Base-by-base conservation (phyloP, 2,797 vertebrate species). In the Dermochelys coriacea region DNA sequence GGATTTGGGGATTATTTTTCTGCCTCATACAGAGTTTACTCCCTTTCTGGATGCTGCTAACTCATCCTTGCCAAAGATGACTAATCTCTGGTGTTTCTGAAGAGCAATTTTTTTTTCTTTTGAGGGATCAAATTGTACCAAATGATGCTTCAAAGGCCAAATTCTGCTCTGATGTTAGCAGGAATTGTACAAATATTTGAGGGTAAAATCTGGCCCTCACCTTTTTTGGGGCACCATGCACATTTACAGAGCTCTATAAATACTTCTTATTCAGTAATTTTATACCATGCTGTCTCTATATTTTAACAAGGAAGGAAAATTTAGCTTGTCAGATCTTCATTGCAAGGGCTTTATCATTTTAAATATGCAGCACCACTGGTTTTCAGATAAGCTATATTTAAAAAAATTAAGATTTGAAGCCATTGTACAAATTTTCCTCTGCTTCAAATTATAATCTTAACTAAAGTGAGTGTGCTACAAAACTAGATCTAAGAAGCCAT, bases 181-280 rank as follows among this genome's bases (percentile, higher is more conserved):
- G 85, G 84, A 94, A 59, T 2, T 94, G 59, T 74, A 85, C 61
- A 89, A 93, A 54, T 79, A 93, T 91, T 92, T 94, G 82, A 84
- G 95, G 74, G 74, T 92, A 87, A 21, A 93, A 27, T n/a, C 85
- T 88, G 64, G 89, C 75, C 52, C 79, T 54, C 80, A 81, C 3
- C 50, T 16, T 64, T 37, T 88, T 54, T 83, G n/a, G 19, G 84
- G 4, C 7, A 3, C n/a, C 90, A 80, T 6, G 7, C 45, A 79
- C 0, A 0, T 68, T 84, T 85, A 94, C 25, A 3, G 8, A 89
- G 80, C 10, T 27, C 61, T 59, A 41, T n/a, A 61, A 93, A 79
- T 6, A 51, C 19, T 55, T 64, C 5, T 3, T 57, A 7, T 4
- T 74, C 29, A 75, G 37, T 41, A 77, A 86, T 93, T 59, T 37